Base-by-base conservation (phyloP, 1,140 invertebrate genomes). In the Brachionus manjavacas region DNA sequence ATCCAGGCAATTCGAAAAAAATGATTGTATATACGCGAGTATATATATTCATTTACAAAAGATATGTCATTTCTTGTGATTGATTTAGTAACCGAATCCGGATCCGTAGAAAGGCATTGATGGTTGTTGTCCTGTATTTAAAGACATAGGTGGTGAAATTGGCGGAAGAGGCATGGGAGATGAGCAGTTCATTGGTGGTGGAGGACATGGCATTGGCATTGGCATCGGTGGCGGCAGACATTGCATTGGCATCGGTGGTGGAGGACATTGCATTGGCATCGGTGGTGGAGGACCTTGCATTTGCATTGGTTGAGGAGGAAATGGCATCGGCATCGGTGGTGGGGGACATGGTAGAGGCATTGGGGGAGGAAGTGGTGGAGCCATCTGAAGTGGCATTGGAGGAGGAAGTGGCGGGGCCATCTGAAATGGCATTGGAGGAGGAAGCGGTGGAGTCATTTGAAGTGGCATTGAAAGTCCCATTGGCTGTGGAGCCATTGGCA, bases 41-140 rank as follows among this genome's bases (percentile, higher is more conserved):
- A 72, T 72, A 72, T 72, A 72, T 72, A 4, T 39, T 72, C 68
- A 72, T 72, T 72, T 72, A 72, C 68, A 72, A 72, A n/a, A 4
- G 4, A 14, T 12, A 39, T 31, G 1, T 72, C 28, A 72, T 72
- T 72, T 72, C 35, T 72, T 41, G 39, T 43, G 16, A 41, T 41
- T 72, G 31, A 72, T 72, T 72, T 72, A 72, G 4, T 41, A 72
- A 41, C 68, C 68, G 35, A 41, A 72, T 39, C 68, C 68, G 2
- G 68, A 72, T n/a, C 68, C 68, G 14, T 39, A 72, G n/a, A 72
- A 72, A n/a, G 68, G 68, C 35, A 39, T 39, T 43, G n/a, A 41
- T 39, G 31, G 16, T 35, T 16, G 25, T n/a, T 31, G 41, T 72
- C 16, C 35, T 14, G 31, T 16, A 14, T 16, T 41, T 41, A 49